phyloP scores from a whole-genome alignment of 92 coral and sea anemone species.

The Pocillopora meandrina region DNA sequence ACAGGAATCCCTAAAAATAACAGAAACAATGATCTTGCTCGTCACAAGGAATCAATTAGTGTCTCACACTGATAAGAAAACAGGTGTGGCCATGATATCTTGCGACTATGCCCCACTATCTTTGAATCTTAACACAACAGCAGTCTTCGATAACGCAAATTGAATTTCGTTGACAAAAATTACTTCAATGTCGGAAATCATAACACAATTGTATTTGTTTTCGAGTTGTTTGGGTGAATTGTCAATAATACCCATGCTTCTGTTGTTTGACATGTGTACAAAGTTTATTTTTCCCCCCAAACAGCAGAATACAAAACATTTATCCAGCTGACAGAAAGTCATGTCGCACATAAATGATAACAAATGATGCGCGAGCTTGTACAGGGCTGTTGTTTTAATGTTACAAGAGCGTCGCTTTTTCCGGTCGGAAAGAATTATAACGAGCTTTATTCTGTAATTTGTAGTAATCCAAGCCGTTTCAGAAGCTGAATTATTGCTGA shows the following conservation, averaged over 20 bases:
- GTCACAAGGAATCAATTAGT: constrained; percentile 34
- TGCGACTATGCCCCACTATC: not conserved
- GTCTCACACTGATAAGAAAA: constrained; percentile 37
- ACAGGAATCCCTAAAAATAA: constrained; percentile 26
- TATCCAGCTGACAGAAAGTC: not conserved
- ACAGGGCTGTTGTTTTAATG: not conserved
- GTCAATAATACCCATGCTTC: not conserved
- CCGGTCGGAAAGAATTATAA: not conserved
- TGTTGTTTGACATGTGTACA: not conserved
- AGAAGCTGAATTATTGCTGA: not conserved
- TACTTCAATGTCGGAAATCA: constrained; percentile 8
- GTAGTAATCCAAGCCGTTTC: not conserved
- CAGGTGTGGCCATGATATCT: constrained; percentile 23
- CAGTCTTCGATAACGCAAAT: constrained; percentile 36
- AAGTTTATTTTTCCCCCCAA: not conserved
- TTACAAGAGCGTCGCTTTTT: not conserved
- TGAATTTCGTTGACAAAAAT: constrained; percentile 27
- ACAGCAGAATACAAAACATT: not conserved
- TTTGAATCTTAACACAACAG: constrained; percentile 39
- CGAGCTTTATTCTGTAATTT: not conserved
- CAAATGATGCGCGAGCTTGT: not conserved
- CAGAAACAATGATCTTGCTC: constrained; percentile 19
- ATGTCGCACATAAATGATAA: not conserved
- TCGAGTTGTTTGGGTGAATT: constrained; percentile 1
- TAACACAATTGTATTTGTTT: constrained; percentile 13